Base-by-base conservation (phyloP, 1,140 invertebrate species). In the Drosophila mojavensis region DNA sequence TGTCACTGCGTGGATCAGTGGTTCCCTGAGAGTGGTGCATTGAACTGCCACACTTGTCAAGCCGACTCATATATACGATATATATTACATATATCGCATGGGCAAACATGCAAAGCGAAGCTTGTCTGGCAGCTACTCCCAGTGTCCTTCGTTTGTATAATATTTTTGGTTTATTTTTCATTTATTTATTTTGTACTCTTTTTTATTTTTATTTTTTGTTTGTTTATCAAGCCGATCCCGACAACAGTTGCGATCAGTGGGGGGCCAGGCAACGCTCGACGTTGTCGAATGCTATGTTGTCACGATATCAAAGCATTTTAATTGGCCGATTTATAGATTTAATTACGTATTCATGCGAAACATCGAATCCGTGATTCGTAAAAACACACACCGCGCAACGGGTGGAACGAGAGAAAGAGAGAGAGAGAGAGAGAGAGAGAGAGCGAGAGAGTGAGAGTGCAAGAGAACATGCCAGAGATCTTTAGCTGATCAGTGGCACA, bases 271-370 rank as follows among this genome's bases (percentile, higher is more conserved):
- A 78, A 60, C 75, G 58, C 70, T 67, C 69, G 78, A 78, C 56
- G 70, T 48, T 91, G 84, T 88, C 81, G 81, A 92, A 92, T 92
- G 91, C 91, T 91, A 90, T 92, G 91, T 92, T 92, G 91, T 92
- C 91, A 92, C 91, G 91, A 92, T 92, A 92, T 92, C 91, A 92
- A 92, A 92, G 91, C 91, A 92, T 92, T 92, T 92, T 92, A 92
- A 92, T 92, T 92, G 91, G 91, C 91, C 91, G 91, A 92, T 92
- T 92, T 92, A 92, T 92, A 92, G 91, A 92, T 92, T 92, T 92
- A 92, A 92, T 92, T 92, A 92, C 91, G 91, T 92, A 92, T 92
- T 92, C 91, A 92, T 92, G 91, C 91, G 91, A 92, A 92, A 92
- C 91, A 92, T 91, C 91, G 91, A 92, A 92, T 84, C 91, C 91